Base-by-base conservation (phyloP, 1,140 invertebrate genomes). In the Scaptomyza hsui region DNA sequence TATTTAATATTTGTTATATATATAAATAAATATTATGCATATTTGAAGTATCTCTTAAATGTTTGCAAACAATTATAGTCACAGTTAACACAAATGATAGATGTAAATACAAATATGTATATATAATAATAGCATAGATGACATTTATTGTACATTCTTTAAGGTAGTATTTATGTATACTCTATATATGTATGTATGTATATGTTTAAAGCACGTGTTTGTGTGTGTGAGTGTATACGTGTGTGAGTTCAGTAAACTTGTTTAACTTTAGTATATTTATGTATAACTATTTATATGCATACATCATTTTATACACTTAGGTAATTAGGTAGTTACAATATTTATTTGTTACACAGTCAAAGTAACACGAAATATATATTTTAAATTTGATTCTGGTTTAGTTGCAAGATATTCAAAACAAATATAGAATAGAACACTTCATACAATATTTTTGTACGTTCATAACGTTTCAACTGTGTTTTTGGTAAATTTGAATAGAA, bases 21-120 rank as follows among this genome's bases (percentile, higher is more conserved):
- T 45, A 52, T 53, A 74, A 82, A 75, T 82, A 69, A 82, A 75
- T 78, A 51, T 70, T 67, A 70, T 78, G 74, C 63, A 68, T 77
- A 77, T 83, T 29, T 26, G 42, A 72, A 83, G 63, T 80, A 80
- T 86, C 62, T 45, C 32, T 41, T 65, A 65, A 62, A 72, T 85
- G 37, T 76, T 86, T 59, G 60, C 73, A 85, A 85, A 85, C 80
- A 86, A 86, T 86, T 86, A 85, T 81, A 77, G 78, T 82, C 77
- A 75, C 80, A 81, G 85, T 77, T 81, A 86, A 85, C 81, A 86
- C 77, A 85, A 86, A 81, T 81, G 61, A 77, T 65, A 71, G 64
- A 61, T 75, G 68, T 86, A 73, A 61, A 75, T 51, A 63, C 45
- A 70, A 60, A 63, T 71, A 18, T 59, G 35, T 59, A 16, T 57